Percentiles rank a stretch among this genome's conserved stretches.
phyloP scores from a whole-genome alignment of 2,888 invertebrate genomes.

The Agonopterix heracliana region DNA sequence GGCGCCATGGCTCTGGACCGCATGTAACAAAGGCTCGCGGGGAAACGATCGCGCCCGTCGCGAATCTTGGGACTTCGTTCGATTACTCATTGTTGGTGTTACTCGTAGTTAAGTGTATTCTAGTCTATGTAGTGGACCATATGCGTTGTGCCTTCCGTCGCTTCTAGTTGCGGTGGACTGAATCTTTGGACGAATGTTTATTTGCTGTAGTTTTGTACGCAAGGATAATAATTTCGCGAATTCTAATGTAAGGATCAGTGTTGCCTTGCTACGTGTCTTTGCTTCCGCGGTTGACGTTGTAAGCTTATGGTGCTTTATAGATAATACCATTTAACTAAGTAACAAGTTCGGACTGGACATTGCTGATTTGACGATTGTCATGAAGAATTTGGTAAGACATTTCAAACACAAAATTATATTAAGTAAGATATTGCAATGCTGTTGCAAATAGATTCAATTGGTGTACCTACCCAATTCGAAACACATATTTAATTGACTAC shows the following conservation, averaged over 20 bases:
- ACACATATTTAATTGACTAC: not conserved
- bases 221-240: constrained; percentile 49
- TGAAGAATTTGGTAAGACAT: constrained; percentile 37
- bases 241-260: constrained; percentile 60
- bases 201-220: constrained; percentile 46
- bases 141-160: constrained; percentile 67
- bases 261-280: constrained; percentile 76
- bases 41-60: constrained; percentile 34
- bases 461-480: too few relatives aligned
- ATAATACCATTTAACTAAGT: constrained; percentile 27
- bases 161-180: constrained; percentile 38
- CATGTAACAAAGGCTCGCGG: constrained; percentile 59
- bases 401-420: too few relatives aligned
- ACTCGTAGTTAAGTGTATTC: constrained; percentile 40
- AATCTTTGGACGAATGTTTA: constrained; percentile 32
- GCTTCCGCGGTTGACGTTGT: constrained; percentile 64
- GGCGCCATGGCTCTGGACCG: constrained; percentile 63
- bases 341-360: constrained; percentile 21
- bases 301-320: constrained; percentile 67
- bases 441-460: too few relatives aligned
- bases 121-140: constrained; percentile 64
- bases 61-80: constrained; percentile 40
- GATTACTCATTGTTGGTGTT: constrained; percentile 50
- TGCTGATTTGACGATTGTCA: constrained; percentile 29
- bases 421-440: too few relatives aligned